Conservation (phyloP, 2,113 vertebrate species). For the Synchiropus splendidus region DNA sequence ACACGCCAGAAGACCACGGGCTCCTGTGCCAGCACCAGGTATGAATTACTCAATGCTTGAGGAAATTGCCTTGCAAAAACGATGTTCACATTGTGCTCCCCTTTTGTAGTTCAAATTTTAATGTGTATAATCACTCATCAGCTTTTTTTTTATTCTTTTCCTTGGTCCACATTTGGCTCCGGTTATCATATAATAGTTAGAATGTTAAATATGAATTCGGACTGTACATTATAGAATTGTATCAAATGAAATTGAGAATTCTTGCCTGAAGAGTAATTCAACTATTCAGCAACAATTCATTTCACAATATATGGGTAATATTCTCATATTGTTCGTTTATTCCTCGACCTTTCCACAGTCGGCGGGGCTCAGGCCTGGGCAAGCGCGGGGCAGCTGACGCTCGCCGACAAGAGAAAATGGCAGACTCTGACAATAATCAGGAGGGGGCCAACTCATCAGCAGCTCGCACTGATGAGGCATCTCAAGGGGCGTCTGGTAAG, state of each 20-base stretch:
- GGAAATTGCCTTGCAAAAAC: not conserved
- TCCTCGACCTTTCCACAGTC: slow-evolving; percentile 63
- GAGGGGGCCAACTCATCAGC: slow-evolving; percentile 94
- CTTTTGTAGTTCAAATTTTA: not conserved
- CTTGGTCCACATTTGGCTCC: too few species aligned
- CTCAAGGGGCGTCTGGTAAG: slow-evolving; percentile 95
- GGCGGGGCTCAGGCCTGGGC: slow-evolving; percentile 99
- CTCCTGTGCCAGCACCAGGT: slow-evolving; percentile 99
- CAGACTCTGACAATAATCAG: slow-evolving; percentile 96
- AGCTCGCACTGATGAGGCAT: slow-evolving; percentile 86
- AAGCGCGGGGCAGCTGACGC: slow-evolving; percentile 98
- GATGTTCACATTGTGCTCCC: not conserved
- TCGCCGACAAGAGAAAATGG: slow-evolving; percentile 99
- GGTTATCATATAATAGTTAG: too few species aligned
- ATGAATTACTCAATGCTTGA: slow-evolving; percentile 9
- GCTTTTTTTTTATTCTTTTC: too few species aligned
- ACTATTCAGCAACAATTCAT: too few species aligned
- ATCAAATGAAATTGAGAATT: too few species aligned
- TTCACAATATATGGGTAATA: too few species aligned
- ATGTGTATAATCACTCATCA: too few species aligned
- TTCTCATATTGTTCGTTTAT: too few species aligned
- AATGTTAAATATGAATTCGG: too few species aligned
- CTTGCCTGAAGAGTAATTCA: too few species aligned
- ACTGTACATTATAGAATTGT: too few species aligned
- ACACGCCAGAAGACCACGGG: slow-evolving; percentile 99